Base-by-base conservation (phyloP, 1,140 invertebrate genomes). In the Brachionus asplanchnoidis region DNA sequence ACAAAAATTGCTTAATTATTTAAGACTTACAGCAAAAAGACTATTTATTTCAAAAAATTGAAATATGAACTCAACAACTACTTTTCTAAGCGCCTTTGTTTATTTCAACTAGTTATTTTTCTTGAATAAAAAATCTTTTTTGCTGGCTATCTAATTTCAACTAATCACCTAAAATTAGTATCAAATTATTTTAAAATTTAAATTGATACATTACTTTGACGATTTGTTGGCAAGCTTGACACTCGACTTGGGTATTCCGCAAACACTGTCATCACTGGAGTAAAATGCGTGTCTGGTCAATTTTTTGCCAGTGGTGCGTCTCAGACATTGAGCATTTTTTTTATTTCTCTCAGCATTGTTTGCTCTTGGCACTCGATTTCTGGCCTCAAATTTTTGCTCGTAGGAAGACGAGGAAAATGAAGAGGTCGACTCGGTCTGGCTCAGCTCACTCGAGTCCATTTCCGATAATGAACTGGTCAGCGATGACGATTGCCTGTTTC, bases 211-310 rank as follows among this genome's bases (percentile, higher is more conserved):
- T 36, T 36, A 36, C 32, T 36, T 36, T 36, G 32, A 36, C 32
- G 70, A 68, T 32, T 73, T 73, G 32, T 46, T 44, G 26, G 42
- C 17, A 28, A 73, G 32, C 42, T 73, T 77, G 14, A 20, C 42
- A 32, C 32, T 68, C 40, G 79, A 60, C n/a, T 82, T 82, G 9
- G 79, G 79, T 82, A 82, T 82, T 42, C 79, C 79, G 65, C 79
- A 82, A 82, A 82, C 65, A 68, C 79, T 82, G 36, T 82, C 79
- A 46, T 82, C 79, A 36, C 79, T 82, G 20, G 79, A 82, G 42
- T 82, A 82, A n/a, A 82, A 68, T 12, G 50, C 6, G 17, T 53
- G 44, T 80, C 56, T 50, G n/a, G 9, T 28, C 77, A 68, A 46
- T 26, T 68, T 82, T 65, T 82, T 42, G 9, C 9, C 23, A 2